A percentile compares a stretch with the other conserved stretches of the same genome.
Conservation (phyloP, 2,797 vertebrate genomes). For the Limnodromus scolopaceus region DNA sequence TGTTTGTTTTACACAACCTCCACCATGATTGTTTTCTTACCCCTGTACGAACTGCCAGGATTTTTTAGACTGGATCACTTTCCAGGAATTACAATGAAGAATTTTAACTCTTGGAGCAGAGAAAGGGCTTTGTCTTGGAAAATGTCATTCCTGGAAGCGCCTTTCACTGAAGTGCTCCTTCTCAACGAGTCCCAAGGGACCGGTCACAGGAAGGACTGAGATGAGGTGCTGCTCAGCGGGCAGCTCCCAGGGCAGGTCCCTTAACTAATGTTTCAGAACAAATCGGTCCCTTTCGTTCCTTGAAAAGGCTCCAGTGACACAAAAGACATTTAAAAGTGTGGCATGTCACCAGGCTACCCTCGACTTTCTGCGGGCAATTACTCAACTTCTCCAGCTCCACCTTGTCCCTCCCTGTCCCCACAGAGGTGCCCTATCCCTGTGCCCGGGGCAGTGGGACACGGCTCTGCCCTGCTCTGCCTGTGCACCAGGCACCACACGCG, state of each 20-base stretch:
- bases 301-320: neutral
- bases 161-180: neutral
- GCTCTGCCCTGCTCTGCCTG: neutral
- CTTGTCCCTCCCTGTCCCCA: neutral
- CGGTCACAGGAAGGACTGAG: neutral
- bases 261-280: fast-evolving
- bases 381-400: neutral
- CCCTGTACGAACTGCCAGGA: fast-evolving
- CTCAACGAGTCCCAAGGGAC: neutral
- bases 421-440: fast-evolving
- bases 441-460: neutral
- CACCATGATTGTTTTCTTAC: neutral
- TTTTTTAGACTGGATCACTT: neutral
- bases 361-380: fast-evolving
- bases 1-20: neutral
- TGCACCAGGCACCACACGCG: neutral
- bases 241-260: neutral
- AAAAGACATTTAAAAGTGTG: neutral
- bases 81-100: neutral
- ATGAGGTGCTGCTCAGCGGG: neutral
- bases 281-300: fast-evolving
- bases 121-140: neutral
- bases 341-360: fast-evolving
- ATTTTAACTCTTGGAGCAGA: neutral
- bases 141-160: neutral